Percentiles rank a stretch among this genome's conserved stretches.
phyloP scores from a whole-genome alignment of 2,888 invertebrate genomes.

The Aspidiotus destructor region DNA sequence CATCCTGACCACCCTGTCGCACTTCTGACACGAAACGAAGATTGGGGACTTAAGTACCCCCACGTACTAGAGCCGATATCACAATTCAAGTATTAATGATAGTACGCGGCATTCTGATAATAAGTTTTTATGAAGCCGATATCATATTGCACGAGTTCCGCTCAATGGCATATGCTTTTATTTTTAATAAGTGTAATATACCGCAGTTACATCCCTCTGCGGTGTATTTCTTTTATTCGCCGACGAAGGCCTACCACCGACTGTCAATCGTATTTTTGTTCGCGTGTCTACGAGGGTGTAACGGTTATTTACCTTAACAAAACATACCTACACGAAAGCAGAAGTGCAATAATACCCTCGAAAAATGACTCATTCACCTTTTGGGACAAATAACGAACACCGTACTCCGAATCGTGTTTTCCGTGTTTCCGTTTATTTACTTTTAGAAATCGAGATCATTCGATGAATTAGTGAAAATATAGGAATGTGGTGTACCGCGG shows the following conservation, averaged over 20 bases:
- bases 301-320: slow-evolving; percentile 17
- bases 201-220: slow-evolving; percentile 29
- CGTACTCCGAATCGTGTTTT: too few relatives aligned
- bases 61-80: too few relatives aligned
- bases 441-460: too few relatives aligned
- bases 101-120: background rate
- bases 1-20: too few relatives aligned
- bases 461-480: too few relatives aligned
- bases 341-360: background rate
- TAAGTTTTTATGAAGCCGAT: slow-evolving; percentile 6
- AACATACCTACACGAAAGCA: background rate
- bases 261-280: slow-evolving; percentile 32
- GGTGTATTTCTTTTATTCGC: slow-evolving; percentile 19
- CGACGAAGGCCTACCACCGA: slow-evolving; percentile 28
- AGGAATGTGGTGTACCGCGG: too few relatives aligned
- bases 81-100: background rate
- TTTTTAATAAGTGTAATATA: slow-evolving; percentile 29
- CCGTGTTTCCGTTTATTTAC: too few relatives aligned
- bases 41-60: too few relatives aligned
- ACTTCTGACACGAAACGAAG: too few relatives aligned
- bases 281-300: slow-evolving; percentile 23
- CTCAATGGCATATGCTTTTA: slow-evolving; percentile 31
- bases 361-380: too few relatives aligned
- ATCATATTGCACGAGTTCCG: slow-evolving; percentile 30
- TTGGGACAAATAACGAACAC: too few relatives aligned